Conservation (phyloP, 2,888 invertebrate genomes). For the Callinectes sapidus region DNA sequence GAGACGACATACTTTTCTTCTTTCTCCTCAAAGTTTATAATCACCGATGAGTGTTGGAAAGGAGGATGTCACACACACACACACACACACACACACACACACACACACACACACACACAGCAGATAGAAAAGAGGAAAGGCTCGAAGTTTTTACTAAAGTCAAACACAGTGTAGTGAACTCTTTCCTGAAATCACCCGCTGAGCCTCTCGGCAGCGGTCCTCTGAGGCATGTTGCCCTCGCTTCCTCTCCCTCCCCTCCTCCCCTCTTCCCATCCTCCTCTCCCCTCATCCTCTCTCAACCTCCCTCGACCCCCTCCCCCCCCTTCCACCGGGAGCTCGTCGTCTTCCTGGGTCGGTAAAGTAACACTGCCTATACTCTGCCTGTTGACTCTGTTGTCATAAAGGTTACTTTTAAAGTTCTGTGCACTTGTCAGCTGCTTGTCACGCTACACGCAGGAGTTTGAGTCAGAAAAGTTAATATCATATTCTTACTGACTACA, state of each 20-base stretch:
- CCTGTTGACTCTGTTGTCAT: neutral
- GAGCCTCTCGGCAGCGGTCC: conserved; percentile 6
- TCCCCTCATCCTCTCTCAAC: neutral
- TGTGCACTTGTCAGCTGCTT: too few species aligned
- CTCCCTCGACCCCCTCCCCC: neutral
- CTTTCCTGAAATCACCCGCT: conserved; percentile 40
- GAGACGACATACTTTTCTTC: neutral
- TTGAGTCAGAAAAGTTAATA: neutral
- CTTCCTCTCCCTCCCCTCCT: neutral
- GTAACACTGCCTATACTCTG: neutral
- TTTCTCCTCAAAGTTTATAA: conserved; percentile 15
- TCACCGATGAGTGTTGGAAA: conserved; percentile 27
- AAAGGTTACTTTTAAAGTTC: neutral
- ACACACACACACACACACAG: conserved; percentile 38
- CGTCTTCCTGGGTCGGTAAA: conserved; percentile 13
- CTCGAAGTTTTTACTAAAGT: conserved; percentile 34
- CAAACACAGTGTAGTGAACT: conserved; percentile 43
- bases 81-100: conserved; percentile 34
- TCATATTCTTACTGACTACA: too few species aligned
- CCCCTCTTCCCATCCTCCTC: neutral
- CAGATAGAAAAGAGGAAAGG: conserved; percentile 8
- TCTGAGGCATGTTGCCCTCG: conserved; percentile 14
- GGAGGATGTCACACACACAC: neutral
- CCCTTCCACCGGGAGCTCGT: neutral
- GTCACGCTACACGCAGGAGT: too few species aligned